Evolutionary conservation across 2,888 invertebrate genomes (phyloP).

Genomic region (Epinotia bilunana): DNA sequence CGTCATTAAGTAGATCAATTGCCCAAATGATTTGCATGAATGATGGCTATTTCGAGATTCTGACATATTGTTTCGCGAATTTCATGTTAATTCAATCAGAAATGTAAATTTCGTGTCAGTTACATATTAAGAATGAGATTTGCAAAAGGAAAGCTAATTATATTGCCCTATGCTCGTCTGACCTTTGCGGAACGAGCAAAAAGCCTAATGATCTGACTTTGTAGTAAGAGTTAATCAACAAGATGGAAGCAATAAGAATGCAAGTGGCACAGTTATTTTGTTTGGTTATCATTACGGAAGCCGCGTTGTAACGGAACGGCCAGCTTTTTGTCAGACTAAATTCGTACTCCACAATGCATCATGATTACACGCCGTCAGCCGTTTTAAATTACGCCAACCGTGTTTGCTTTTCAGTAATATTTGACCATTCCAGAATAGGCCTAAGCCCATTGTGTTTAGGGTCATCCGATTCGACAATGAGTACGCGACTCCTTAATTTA

Average conservation of each 20-base stretch:
- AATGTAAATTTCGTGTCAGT: slow-evolving; percentile 34
- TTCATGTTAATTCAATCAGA: slow-evolving; percentile 25
- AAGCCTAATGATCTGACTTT: slow-evolving; percentile 25
- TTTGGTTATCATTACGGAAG: slow-evolving; percentile 54
- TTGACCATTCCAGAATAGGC: slow-evolving; percentile 27
- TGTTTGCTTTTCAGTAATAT: slow-evolving; percentile 44
- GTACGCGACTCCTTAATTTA: slow-evolving; percentile 51
- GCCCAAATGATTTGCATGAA: slow-evolving; percentile 40
- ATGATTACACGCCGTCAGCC: slow-evolving; percentile 61
- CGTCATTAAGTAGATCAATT: slow-evolving; percentile 44
- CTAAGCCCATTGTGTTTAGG: slow-evolving; percentile 11
- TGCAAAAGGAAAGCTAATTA: slow-evolving; percentile 14
- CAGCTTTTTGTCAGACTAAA: slow-evolving; percentile 60
- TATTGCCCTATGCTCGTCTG: slow-evolving; percentile 22
- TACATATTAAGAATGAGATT: slow-evolving; percentile 25
- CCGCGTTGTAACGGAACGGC: slow-evolving; percentile 55
- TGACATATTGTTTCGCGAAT: slow-evolving; percentile 29
- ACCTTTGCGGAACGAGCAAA: slow-evolving; percentile 24
- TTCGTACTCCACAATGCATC: slow-evolving; percentile 60
- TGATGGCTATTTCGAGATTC: slow-evolving; percentile 38
- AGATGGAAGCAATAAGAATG: slow-evolving; percentile 42
- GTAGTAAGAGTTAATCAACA: slow-evolving; percentile 28
- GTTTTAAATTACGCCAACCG: slow-evolving; percentile 58
- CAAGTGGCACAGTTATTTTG: slow-evolving; percentile 48
- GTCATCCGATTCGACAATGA: background rate